These are phyloP conservation scores for Lamellibrachia satsuma DNA, from an alignment of 2,888 invertebrate genomes.

Conservation along the genomic window DNA sequence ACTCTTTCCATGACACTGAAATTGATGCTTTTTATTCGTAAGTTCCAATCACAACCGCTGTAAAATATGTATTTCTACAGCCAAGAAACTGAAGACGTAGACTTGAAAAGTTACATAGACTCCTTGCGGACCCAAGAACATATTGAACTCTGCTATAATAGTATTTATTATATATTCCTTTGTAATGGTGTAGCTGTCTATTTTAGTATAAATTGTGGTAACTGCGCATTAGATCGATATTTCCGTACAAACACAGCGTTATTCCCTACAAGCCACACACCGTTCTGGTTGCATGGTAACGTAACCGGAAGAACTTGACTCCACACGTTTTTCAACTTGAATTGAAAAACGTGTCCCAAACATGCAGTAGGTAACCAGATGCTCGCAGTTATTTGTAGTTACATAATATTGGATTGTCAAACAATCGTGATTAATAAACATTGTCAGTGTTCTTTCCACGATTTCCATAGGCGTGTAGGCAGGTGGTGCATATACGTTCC, in stretches of 20 bases:
- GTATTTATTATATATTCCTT: too few relatives aligned
- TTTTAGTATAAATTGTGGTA: too few relatives aligned
- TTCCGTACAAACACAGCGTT: too few relatives aligned
- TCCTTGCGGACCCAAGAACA: too few relatives aligned
- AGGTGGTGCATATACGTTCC: neutral
- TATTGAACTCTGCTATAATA: too few relatives aligned
- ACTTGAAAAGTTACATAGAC: too few relatives aligned
- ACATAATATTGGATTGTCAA: neutral
- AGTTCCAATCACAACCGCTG: neutral
- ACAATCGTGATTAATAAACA: neutral
- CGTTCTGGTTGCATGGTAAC: neutral
- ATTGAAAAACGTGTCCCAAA: neutral
- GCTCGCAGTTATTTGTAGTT: neutral
- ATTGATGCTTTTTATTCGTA: too few relatives aligned
- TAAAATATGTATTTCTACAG: neutral
- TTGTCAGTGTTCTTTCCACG: neutral
- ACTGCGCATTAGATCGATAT: too few relatives aligned
- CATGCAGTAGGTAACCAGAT: neutral
- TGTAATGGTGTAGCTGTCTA: too few relatives aligned
- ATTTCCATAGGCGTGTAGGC: neutral
- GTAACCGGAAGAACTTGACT: neutral
- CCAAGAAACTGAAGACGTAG: too few relatives aligned
- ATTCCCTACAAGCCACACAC: too few relatives aligned
- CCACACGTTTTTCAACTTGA: neutral
- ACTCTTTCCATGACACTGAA: too few relatives aligned